phyloP scores from a whole-genome alignment of 1,140 invertebrate species.

The Drosophila varians region DNA sequence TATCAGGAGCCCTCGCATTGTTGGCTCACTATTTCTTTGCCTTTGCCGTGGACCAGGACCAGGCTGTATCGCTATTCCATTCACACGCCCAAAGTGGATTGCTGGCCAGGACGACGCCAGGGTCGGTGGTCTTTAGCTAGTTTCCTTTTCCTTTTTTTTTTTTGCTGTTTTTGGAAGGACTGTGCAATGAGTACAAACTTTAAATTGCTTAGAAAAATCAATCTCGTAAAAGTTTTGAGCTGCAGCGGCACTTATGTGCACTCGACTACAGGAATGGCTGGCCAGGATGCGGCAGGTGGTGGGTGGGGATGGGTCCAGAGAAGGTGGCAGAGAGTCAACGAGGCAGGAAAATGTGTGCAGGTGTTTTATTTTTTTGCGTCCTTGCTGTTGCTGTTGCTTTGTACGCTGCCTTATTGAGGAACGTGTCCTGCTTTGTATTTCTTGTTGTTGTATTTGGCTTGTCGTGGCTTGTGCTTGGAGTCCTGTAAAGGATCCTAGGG shows the following conservation, averaged over 20 bases:
- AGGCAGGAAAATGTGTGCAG: slow-evolving; percentile 58
- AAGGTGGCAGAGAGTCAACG: slow-evolving; percentile 51
- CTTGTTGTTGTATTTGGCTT: slow-evolving; percentile 29
- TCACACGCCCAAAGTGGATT: background rate
- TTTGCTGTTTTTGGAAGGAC: slow-evolving; percentile 7
- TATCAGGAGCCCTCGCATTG: slow-evolving; percentile 25
- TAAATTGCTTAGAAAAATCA: slow-evolving; percentile 81
- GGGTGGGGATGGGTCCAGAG: background rate
- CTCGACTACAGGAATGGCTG: slow-evolving; percentile 37
- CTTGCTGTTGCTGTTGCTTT: slow-evolving; percentile 41
- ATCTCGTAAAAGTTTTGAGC: slow-evolving; percentile 77
- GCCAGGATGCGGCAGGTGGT: background rate
- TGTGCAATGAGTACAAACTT: slow-evolving; percentile 60
- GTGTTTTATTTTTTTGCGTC: slow-evolving; percentile 29
- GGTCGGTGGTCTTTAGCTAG: slow-evolving; percentile 38
- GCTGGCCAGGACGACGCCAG: slow-evolving; percentile 10
- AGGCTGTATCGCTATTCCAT: background rate
- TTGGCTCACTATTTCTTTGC: slow-evolving; percentile 31
- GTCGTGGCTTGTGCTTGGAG: slow-evolving; percentile 2
- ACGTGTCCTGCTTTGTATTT: slow-evolving; percentile 45
- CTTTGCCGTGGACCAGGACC: background rate
- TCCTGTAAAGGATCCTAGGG: background rate
- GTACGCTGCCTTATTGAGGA: slow-evolving; percentile 61
- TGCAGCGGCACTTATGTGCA: slow-evolving; percentile 63
- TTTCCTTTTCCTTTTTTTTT: too few relatives aligned